Base-by-base conservation (phyloP, 1,140 invertebrate genomes). In the Leptinotarsa undecemlineata region DNA sequence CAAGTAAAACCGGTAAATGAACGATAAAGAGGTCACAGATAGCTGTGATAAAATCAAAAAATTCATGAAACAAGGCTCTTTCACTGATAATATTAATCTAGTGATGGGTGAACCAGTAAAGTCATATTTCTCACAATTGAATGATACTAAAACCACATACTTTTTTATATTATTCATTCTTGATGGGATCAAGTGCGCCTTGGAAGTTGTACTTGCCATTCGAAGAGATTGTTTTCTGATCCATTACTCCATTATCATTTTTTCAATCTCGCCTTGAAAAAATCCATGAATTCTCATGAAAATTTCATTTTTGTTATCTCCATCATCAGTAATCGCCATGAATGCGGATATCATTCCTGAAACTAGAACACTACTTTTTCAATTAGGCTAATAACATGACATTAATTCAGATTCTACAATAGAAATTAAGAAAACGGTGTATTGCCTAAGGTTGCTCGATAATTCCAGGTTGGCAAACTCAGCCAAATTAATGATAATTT, bases 371-470 rank as follows among this genome's bases (percentile, higher is more conserved):
- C 15, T 57, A 57, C 15, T 57, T 57, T 57, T 57, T 57, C 51
- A 57, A 57, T 57, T 57, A 57, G 51, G 15, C 14, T 57, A 57
- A 57, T 57, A 57, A 57, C 51, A 57, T 57, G 51, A n/a, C 51
- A 57, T 57, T 57, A 57, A 42, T 57, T 57, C n/a, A 57, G 51
- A 57, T 5, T 57, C 51, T 57, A 57, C 51, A 57, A 57, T 57
- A 57, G 51, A 57, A 57, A 57, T 57, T 57, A 57, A 57, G 51
- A 57, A 57, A 57, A 57, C 51, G 51, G 51, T 57, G 51, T 19
- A 57, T 57, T 57, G 51, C 51, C 51, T 19, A n/a, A 57, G 51
- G 51, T 15, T 0, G 51, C n/a, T 57, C 51, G 51, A 15, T 57
- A 57, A 57, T 57, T 57, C 51, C 51, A 57, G 13, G 51, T 57